Base-by-base conservation (phyloP, 2,888 invertebrate species). In the Drosophila phalerata region DNA sequence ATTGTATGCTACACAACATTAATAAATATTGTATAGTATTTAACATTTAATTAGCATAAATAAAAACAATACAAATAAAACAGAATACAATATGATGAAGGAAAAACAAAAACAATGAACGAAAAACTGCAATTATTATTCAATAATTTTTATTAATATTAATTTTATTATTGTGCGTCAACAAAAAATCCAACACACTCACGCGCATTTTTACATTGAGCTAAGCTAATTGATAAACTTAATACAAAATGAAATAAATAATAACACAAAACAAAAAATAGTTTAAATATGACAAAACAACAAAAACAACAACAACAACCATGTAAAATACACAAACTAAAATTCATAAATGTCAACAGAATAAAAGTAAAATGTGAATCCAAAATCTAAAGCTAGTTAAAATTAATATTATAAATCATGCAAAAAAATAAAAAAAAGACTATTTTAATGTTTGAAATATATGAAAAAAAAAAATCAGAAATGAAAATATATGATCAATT, bases 391-490 rank as follows among this genome's bases (percentile, higher is more conserved):
- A 88, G 83, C 86, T 85, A 85, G 85, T 88, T 88, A 86, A 85
- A 88, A 81, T 81, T 88, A 88, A 75, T 75, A 85, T 76, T 83
- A 83, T 81, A 77, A 81, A 84, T 75, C 81, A 83, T 79, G 79
- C 81, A 79, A 75, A 22, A 65, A 76, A 65, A 49, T 43, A 76
- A 68, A 73, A 77, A 67, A 69, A 67, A 69, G 53, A 84, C 85
- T 80, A 87, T 82, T 88, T 90, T 90, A 89, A 84, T 90, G 90
- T 90, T 90, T 90, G 80, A 90, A 90, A 90, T 89, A 90, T 77
- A 89, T 81, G 84, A 74, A 78, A 76, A 67, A 51, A 52, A 69
- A 71, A 57, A 60, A 65, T 58, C 49, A 62, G 47, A 49, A 45
- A 52, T 52, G 42, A 56, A 52, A 65, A 58, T 37, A 43, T 40